A percentile compares a stretch with the other conserved stretches of the same genome.
Conservation (phyloP, 1,140 invertebrate genomes). For the Limonius californicus region DNA sequence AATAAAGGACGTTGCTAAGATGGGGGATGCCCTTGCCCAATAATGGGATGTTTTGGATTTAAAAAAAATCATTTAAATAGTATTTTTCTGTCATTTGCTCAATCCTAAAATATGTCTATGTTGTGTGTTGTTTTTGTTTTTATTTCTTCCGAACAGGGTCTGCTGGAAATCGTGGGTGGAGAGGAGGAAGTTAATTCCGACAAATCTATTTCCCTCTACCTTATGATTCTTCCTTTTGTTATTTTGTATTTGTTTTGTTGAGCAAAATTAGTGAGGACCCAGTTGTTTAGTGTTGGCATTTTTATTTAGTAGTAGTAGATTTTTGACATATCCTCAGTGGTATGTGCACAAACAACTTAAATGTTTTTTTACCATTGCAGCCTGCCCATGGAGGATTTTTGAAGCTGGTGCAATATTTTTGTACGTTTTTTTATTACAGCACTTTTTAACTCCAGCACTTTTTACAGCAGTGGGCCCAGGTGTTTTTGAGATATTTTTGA, state of each 20-base stretch:
- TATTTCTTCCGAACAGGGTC: background rate
- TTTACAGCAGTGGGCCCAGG: slow-evolving; percentile 6
- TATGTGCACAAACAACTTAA: slow-evolving; percentile 41
- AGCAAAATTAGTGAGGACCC: background rate
- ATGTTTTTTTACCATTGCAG: slow-evolving; percentile 47
- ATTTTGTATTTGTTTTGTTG: background rate
- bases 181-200: slow-evolving; percentile 5
- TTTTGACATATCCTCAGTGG: slow-evolving; percentile 47
- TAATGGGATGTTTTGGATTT: too few relatives aligned
- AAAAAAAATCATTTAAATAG: too few relatives aligned
- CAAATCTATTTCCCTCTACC: slow-evolving; percentile 2
- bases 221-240: slow-evolving; percentile 9
- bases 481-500: slow-evolving; percentile 14
- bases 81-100: too few relatives aligned
- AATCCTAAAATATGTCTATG: background rate
- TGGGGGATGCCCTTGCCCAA: too few relatives aligned
- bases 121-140: background rate
- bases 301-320: slow-evolving; percentile 24
- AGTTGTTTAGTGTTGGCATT: background rate
- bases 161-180: slow-evolving; percentile 6
- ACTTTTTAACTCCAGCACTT: slow-evolving; percentile 26
- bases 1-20: too few relatives aligned
- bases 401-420: slow-evolving; percentile 43
- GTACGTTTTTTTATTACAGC: slow-evolving; percentile 40
- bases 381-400: slow-evolving; percentile 46